Conservation (phyloP, 2,888 invertebrate species). For the Hydriomena furcata region DNA sequence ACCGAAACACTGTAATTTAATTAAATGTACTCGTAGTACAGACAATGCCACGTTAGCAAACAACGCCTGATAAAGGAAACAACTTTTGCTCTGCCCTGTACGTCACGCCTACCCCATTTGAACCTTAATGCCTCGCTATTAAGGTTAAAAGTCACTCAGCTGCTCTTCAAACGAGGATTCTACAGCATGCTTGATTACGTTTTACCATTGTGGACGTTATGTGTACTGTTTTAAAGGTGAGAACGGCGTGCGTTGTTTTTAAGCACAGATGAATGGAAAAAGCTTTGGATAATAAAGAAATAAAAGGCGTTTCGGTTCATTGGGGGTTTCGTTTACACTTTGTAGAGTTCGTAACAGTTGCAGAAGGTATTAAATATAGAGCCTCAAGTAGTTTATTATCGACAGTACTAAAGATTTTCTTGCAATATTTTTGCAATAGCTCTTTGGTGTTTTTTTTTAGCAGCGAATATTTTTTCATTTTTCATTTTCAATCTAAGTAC, state of each 20-base stretch:
- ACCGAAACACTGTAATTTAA: slow-evolving; percentile 18
- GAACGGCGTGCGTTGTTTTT: slow-evolving; percentile 2
- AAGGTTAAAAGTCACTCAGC: neutral
- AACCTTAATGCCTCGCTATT: neutral
- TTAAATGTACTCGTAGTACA: slow-evolving; percentile 19
- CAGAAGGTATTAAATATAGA: slow-evolving; percentile 15
- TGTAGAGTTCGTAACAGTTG: slow-evolving; percentile 1
- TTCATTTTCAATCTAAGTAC: too few relatives aligned
- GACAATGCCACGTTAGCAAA: slow-evolving; percentile 19
- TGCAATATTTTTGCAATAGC: too few relatives aligned
- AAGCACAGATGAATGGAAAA: slow-evolving; percentile 13
- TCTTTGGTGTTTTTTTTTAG: too few relatives aligned
- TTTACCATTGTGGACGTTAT: slow-evolving; percentile 12
- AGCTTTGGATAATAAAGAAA: slow-evolving; percentile 13
- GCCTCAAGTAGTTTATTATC: too few relatives aligned
- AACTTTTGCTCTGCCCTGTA: slow-evolving; percentile 12
- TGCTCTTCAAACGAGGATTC: neutral
- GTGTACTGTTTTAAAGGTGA: neutral
- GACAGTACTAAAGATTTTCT: too few relatives aligned
- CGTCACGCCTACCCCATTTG: neutral
- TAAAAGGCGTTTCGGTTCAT: slow-evolving; percentile 19
- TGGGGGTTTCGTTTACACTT: slow-evolving; percentile 23
- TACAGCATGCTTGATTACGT: neutral
- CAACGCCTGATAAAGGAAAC: slow-evolving; percentile 15
- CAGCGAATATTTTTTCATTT: too few relatives aligned